These are phyloP conservation scores for Cardinalis cardinalis DNA, from an alignment of 2,113 vertebrate genomes.

Conservation along the genomic window DNA sequence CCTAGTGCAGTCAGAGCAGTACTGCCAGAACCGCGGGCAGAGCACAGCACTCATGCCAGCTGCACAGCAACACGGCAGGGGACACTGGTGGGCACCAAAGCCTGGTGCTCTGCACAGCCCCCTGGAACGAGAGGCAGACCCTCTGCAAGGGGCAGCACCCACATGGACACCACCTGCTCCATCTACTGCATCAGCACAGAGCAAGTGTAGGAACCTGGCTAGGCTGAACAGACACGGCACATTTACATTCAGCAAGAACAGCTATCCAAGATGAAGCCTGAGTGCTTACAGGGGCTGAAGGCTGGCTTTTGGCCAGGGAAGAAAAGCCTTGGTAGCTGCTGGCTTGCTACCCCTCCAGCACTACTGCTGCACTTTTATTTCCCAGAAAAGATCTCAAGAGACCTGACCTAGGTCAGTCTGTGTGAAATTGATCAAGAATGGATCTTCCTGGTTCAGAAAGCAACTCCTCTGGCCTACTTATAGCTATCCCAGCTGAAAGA, in stretches of 20 bases:
- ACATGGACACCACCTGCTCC: not conserved
- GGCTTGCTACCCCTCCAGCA: not conserved
- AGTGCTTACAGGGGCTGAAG: not conserved
- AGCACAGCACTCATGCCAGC: fast-evolving
- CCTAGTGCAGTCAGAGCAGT: constrained; percentile 42
- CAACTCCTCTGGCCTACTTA: not conserved
- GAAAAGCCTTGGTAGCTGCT: not conserved
- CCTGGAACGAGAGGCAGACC: not conserved
- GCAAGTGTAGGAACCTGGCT: not conserved
- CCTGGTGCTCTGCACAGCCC: not conserved
- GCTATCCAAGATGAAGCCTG: not conserved
- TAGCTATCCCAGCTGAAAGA: not conserved
- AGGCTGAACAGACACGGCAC: not conserved
- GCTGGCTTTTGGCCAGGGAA: not conserved
- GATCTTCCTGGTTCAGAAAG: not conserved
- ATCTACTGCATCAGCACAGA: not conserved
- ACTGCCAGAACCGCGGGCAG: not conserved
- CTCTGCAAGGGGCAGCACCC: not conserved
- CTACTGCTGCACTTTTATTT: not conserved
- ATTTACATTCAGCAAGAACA: not conserved
- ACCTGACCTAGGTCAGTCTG: not conserved
- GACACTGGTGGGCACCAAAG: not conserved
- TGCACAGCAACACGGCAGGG: not conserved
- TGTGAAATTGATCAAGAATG: not conserved
- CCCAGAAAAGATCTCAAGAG: not conserved